These are phyloP conservation scores for Halisarca cf. caerulea DNA, from an alignment of 37 sponge, comb jelly and placozoan species.

Conservation along the genomic window DNA sequence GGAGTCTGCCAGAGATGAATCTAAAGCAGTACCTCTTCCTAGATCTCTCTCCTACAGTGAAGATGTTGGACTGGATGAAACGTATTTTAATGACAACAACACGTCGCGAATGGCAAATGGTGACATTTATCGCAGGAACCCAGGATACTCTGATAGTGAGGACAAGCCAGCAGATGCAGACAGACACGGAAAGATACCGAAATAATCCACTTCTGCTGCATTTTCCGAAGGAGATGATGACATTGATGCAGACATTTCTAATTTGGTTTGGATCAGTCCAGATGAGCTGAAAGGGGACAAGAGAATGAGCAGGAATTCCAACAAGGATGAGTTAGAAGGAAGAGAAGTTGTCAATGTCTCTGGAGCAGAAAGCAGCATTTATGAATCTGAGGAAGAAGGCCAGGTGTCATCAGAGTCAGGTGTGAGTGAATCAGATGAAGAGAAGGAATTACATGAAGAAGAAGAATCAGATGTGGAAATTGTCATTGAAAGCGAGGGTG, in stretches of 20 bases:
- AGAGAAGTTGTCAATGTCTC: not conserved
- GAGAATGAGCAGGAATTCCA: not conserved
- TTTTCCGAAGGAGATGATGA: not conserved
- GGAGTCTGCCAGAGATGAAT: constrained; percentile 29
- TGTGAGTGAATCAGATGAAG: no score
- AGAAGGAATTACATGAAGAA: not conserved
- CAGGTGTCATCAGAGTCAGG: no score
- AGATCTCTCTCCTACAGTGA: not conserved
- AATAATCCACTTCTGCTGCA: not conserved
- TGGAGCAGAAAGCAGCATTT: not conserved
- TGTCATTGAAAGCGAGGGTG: not conserved
- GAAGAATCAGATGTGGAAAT: not conserved
- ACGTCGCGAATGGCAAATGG: not conserved
- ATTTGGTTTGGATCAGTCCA: not conserved
- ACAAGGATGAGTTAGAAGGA: not conserved
- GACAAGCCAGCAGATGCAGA: no score
- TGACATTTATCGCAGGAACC: not conserved
- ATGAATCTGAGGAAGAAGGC: no score
- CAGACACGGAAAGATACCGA: not conserved
- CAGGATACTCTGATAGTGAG: not conserved
- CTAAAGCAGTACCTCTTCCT: not conserved
- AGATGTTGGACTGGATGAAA: not conserved
- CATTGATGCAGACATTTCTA: not conserved
- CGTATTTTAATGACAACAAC: not conserved
- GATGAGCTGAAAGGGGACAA: not conserved